Evolutionary conservation across 2,113 vertebrate genomes (phyloP).

Genomic region (Aldabrachelys gigantea): DNA sequence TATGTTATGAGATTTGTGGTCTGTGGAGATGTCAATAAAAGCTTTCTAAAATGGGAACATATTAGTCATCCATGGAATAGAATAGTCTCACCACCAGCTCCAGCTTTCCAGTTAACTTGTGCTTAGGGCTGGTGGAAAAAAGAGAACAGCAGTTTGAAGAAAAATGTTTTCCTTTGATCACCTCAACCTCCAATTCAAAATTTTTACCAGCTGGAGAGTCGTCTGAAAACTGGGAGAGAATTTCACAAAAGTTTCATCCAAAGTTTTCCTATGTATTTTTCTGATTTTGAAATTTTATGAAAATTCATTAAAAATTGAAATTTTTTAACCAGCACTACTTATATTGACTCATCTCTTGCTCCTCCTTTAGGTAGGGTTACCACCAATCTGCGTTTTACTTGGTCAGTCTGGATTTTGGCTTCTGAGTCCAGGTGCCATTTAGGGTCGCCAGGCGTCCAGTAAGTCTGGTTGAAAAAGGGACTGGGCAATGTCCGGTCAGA

Average conservation of each 20-base stretch:
- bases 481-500: too few species aligned
- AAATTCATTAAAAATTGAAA: neutral
- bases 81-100: neutral
- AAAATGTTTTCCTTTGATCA: neutral
- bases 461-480: too few species aligned
- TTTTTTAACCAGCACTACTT: accelerated
- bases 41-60: neutral
- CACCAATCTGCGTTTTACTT: too few species aligned
- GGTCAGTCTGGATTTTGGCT: too few species aligned
- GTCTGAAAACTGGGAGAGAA: neutral
- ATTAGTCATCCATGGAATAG: neutral
- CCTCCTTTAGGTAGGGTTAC: accelerated
- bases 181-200: neutral
- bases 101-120: neutral
- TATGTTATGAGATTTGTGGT: neutral
- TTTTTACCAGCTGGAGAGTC: neutral
- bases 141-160: accelerated
- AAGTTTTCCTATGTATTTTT: neutral
- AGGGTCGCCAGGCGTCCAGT: too few species aligned
- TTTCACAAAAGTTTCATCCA: neutral
- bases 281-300: neutral
- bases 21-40: neutral
- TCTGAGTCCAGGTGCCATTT: too few species aligned
- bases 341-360: neutral
- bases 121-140: neutral